phyloP scores from a whole-genome alignment of 1,140 invertebrate species.

The Sesamia nonagrioides region DNA sequence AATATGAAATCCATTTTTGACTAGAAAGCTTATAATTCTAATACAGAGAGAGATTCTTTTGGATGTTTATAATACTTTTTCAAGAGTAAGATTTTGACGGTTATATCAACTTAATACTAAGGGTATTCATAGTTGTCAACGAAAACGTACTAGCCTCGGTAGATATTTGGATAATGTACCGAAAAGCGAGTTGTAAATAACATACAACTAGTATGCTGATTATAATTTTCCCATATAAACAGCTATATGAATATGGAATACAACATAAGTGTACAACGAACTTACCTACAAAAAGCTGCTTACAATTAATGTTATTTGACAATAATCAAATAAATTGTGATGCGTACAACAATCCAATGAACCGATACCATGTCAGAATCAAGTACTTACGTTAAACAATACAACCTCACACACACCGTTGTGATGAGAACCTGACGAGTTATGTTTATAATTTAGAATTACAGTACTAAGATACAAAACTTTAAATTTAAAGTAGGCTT shows the following conservation, averaged over 20 bases:
- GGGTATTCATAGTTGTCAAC: conserved; percentile 61
- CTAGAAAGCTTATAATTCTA: conserved; percentile 83
- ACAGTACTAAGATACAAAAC: conserved; percentile 82
- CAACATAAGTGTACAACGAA: conserved; percentile 41
- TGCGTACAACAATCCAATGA: conserved; percentile 51
- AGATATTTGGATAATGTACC: conserved; percentile 65
- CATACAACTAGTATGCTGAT: conserved; percentile 34
- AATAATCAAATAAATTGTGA: conserved; percentile 58
- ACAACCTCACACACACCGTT: conserved; percentile 62
- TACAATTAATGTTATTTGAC: conserved; percentile 53
- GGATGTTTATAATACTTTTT: conserved; percentile 82
- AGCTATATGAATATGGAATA: conserved; percentile 42
- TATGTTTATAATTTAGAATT: conserved; percentile 78
- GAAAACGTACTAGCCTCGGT: conserved; percentile 72
- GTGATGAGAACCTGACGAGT: conserved; percentile 48
- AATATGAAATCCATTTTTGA: conserved; percentile 83
- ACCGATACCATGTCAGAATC: conserved; percentile 49
- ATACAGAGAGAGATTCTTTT: conserved; percentile 85
- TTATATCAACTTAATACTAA: conserved; percentile 70
- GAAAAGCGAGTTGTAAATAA: conserved; percentile 43
- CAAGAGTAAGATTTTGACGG: conserved; percentile 61
- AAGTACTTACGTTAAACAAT: conserved; percentile 51
- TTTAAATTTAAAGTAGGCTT: conserved; percentile 82
- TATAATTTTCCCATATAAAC: conserved; percentile 35
- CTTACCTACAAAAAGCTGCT: conserved; percentile 56